Percentiles rank a stretch among this genome's conserved stretches.
Evolutionary conservation across 2,797 vertebrate genomes (phyloP).

Genomic region (Eutrigla gurnardus): DNA sequence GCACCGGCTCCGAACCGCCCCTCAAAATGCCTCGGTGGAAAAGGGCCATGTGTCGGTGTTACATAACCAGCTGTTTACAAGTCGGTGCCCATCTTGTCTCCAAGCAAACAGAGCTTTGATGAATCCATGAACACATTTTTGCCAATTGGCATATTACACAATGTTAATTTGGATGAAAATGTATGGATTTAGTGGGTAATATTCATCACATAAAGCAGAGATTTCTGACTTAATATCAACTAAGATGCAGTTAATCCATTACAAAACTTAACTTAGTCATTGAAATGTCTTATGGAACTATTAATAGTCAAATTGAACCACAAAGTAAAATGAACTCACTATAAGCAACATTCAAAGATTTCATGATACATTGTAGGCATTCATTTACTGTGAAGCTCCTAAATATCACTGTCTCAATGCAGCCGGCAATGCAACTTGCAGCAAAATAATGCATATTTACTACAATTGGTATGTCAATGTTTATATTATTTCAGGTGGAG

Average conservation of each 20-base stretch:
- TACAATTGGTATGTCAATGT: neutral
- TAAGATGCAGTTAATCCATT: neutral
- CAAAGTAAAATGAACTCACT: conserved; percentile 18
- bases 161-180: neutral
- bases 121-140: conserved; percentile 17
- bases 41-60: conserved; percentile 5
- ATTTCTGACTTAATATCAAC: neutral
- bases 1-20: too few relatives aligned
- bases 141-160: neutral
- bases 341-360: neutral
- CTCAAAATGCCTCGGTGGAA: too few relatives aligned
- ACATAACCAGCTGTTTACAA: conserved; percentile 62
- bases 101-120: conserved; percentile 45
- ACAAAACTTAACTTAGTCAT: neutral
- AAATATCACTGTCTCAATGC: neutral
- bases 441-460: neutral
- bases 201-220: neutral
- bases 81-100: conserved; percentile 49
- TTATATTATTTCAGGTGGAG: neutral
- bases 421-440: neutral
- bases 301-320: neutral
- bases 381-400: neutral
- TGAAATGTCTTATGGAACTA: conserved; percentile 7
- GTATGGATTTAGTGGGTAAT: neutral
- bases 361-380: neutral